Evolutionary conservation across 2,113 vertebrate species (phyloP).

Genomic region (Noturus placidus): DNA sequence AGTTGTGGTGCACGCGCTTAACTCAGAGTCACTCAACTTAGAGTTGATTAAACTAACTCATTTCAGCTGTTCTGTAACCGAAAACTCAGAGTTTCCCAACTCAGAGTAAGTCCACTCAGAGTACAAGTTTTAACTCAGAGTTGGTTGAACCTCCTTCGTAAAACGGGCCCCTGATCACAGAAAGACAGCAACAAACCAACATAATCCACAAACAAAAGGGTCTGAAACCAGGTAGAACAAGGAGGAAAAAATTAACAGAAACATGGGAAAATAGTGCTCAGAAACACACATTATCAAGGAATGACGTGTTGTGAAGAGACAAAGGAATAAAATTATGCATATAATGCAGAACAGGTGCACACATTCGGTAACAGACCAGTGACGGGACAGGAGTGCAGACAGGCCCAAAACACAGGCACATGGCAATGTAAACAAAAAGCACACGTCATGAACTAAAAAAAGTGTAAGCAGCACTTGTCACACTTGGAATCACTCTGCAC

Average conservation of each 20-base stretch:
- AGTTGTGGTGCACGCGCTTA: no score
- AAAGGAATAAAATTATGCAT: not conserved
- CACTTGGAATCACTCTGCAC: not conserved
- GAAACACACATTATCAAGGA: not conserved
- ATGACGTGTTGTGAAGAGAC: not conserved
- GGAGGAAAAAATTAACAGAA: not conserved
- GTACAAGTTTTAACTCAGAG: no score
- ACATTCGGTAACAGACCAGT: not conserved
- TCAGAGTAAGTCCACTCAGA: no score
- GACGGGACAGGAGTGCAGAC: not conserved
- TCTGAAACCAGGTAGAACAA: not conserved
- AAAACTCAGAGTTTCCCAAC: no score
- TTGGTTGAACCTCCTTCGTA: no score
- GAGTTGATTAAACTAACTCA: no score
- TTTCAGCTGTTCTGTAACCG: no score
- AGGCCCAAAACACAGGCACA: not conserved
- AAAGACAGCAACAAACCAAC: not conserved
- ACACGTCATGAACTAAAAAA: not conserved
- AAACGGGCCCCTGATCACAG: no score
- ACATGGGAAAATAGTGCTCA: not conserved
- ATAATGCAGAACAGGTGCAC: not conserved
- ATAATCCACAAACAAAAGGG: not conserved
- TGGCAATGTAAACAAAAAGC: not conserved
- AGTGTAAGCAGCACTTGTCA: not conserved
- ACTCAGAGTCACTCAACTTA: no score